Conservation (phyloP, 2,797 vertebrate genomes). For the Helarctos malayanus region DNA sequence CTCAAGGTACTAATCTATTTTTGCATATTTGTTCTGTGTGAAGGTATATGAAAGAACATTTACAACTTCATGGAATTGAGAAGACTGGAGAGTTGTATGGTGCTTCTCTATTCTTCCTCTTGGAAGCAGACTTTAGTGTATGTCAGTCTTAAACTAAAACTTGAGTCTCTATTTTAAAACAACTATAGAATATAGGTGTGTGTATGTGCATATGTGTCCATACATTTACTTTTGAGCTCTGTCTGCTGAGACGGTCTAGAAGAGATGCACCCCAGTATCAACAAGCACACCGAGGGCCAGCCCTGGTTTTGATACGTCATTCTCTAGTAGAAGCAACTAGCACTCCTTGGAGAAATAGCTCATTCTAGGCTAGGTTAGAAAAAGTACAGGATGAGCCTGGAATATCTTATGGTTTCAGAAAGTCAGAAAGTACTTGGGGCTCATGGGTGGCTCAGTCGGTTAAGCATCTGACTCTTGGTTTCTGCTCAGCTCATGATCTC, state of each 20-base stretch:
- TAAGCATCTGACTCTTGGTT: not conserved
- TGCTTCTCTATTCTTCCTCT: not conserved
- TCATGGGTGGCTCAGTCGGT: not conserved
- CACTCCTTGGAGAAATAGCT: not conserved
- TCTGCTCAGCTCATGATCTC: not conserved
- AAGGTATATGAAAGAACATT: not conserved
- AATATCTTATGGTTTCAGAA: not conserved
- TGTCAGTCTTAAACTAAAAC: not conserved
- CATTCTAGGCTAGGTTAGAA: not conserved
- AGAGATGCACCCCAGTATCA: not conserved
- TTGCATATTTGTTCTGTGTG: not conserved
- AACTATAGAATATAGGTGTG: not conserved
- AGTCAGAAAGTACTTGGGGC: not conserved
- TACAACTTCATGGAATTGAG: not conserved
- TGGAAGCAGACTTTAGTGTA: conserved; percentile 12
- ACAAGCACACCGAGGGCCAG: not conserved
- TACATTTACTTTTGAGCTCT: not conserved
- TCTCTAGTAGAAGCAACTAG: conserved; percentile 22
- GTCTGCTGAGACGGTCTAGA: not conserved
- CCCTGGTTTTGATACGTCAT: not conserved
- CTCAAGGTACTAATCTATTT: not conserved
- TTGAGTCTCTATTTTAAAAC: conserved; percentile 6
- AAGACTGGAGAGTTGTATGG: not conserved
- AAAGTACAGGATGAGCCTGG: not conserved
- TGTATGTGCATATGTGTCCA: not conserved